Base-by-base conservation (phyloP, 2,113 vertebrate genomes). In the Heterotilapia buettikoferi region DNA sequence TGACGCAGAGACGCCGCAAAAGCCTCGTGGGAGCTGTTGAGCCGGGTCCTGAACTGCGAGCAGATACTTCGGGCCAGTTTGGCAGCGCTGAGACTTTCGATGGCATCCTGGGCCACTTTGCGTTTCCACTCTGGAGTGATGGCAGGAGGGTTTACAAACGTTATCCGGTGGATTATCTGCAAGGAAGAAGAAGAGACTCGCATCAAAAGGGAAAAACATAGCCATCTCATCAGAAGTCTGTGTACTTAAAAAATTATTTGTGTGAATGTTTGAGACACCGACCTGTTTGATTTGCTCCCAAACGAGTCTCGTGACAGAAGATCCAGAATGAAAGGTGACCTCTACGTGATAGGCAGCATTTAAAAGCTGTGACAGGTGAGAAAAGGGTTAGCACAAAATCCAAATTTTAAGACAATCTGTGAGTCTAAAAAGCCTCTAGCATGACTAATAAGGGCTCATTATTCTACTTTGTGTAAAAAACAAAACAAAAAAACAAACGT, bases 261-360 rank as follows among this genome's bases (percentile, higher is more conserved):
- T 24, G 3, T 36, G 52, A 56, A 33, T 24, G 3, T 26, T n/a
- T 13, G 21, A 36, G 36, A 36, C 3, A 31, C 86, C 13, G 86
- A 99, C 99, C 98, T 99, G 98, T 91, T 99, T 99, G 94, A 99
- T 98, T 94, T 99, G 99, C 59, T 99, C 99, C 99, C 99, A 99
- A 21, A 99, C 96, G 91, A 98, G 96, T 88, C 98, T 96, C 6
- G 98, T 98, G 33, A 99, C 98, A 0, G 98, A 98, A 0, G 99
- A 99, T 88, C 99, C 99, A 0, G 98, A 99, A 93, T 99, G 98
- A 93, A 99, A 99, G 0, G 99, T 99, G 87, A 99, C 98, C 95
- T 99, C 99, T 71, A 99, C 99, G 1, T 99, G 98, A 93, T 99
- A 99, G 59, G 99, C 99, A 11, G 99, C 99, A 59, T 99, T 99